Conservation (phyloP, 2,113 vertebrate genomes). For the Grammomys surdaster region DNA sequence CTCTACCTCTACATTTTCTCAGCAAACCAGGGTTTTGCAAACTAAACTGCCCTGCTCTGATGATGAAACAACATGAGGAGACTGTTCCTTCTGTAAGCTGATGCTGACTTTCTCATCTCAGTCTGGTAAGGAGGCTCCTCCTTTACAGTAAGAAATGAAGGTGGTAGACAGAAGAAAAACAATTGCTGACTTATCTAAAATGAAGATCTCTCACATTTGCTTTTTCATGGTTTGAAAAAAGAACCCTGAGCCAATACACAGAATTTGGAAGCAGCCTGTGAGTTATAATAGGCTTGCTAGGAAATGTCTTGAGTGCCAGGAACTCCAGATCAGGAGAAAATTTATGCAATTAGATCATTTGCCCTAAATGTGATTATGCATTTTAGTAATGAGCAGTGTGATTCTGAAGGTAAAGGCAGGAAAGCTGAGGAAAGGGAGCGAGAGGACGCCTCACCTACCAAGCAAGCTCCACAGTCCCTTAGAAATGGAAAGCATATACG, state of each 20-base stretch:
- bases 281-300: slow-evolving; percentile 72
- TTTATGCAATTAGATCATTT: slow-evolving; percentile 76
- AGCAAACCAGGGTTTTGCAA: not conserved
- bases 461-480: not conserved
- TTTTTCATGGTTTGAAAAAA: slow-evolving; percentile 28
- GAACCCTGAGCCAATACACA: not conserved
- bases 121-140: rapidly evolving
- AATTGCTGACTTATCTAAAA: not conserved
- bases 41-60: not conserved
- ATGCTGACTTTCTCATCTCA: not conserved
- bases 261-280: slow-evolving; percentile 55
- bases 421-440: not conserved
- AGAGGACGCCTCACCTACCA: not conserved
- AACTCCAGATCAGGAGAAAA: slow-evolving; percentile 70
- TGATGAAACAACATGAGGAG: not conserved
- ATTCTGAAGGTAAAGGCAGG: slow-evolving; percentile 54
- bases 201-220: slow-evolving; percentile 11
- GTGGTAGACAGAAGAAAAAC: slow-evolving; percentile 5
- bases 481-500: not conserved
- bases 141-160: not conserved
- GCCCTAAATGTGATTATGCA: slow-evolving; percentile 65
- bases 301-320: slow-evolving; percentile 71
- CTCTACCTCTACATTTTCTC: not conserved
- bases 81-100: not conserved
- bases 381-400: slow-evolving; percentile 52